Conservation (phyloP, 2,888 invertebrate species). For the Octonoba sinensis region DNA sequence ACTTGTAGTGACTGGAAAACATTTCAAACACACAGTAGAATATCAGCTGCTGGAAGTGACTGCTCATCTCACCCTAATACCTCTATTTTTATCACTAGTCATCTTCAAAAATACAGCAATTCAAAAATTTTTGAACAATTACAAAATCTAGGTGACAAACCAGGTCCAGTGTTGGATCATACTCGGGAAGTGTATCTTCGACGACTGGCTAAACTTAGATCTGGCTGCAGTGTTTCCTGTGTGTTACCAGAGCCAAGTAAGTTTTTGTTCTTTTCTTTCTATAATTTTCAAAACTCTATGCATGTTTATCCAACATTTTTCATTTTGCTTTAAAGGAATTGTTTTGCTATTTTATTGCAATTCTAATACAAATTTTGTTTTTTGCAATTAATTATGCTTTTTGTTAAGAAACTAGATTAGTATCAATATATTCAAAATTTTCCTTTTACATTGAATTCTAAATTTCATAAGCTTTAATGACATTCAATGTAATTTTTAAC, state of each 20-base stretch:
- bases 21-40: constrained; percentile 13
- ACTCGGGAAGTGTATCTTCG: constrained; percentile 84
- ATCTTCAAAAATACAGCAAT: constrained; percentile 31
- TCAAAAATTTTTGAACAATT: constrained; percentile 74
- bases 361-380: not conserved
- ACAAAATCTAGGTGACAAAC: constrained; percentile 78
- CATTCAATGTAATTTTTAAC: too few relatives aligned
- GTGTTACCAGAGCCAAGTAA: constrained; percentile 49
- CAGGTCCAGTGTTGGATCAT: constrained; percentile 84
- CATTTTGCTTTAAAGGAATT: not conserved
- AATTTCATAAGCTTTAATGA: too few relatives aligned
- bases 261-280: constrained; percentile 24
- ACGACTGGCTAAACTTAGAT: constrained; percentile 68
- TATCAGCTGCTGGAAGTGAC: constrained; percentile 9
- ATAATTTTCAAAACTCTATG: not conserved
- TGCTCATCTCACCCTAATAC: constrained; percentile 22
- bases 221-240: constrained; percentile 13
- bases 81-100: constrained; percentile 3
- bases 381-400: too few relatives aligned
- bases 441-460: too few relatives aligned
- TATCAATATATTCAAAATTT: too few relatives aligned
- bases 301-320: not conserved
- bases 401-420: too few relatives aligned
- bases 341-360: not conserved
- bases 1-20: constrained; percentile 41